Evolutionary conservation across 2,797 vertebrate genomes (phyloP).

Genomic region (Xenops minutus): DNA sequence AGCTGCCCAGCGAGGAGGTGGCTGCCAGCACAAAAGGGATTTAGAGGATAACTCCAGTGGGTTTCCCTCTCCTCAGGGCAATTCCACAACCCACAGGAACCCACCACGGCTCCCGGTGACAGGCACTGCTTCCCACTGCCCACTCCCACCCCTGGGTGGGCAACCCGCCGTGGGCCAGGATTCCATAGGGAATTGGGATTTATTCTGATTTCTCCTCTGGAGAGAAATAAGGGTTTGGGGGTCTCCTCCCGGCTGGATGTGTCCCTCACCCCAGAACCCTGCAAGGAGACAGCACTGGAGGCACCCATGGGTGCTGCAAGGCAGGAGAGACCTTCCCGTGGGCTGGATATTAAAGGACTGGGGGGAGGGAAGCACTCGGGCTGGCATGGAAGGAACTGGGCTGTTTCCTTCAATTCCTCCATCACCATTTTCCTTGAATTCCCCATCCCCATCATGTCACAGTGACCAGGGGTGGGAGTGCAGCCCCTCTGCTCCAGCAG

Average conservation of each 20-base stretch:
- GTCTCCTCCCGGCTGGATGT: not conserved
- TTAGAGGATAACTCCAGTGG: not conserved
- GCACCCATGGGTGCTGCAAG: not conserved
- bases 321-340: not conserved
- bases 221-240: not conserved
- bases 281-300: not conserved
- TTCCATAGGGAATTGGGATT: not conserved
- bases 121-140: accelerated
- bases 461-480: accelerated
- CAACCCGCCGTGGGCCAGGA: accelerated
- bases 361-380: not conserved
- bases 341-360: accelerated
- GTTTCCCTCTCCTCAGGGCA: not conserved
- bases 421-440: too few relatives aligned
- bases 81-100: not conserved
- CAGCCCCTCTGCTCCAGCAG: not conserved
- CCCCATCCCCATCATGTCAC: not conserved
- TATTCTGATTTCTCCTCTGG: not conserved
- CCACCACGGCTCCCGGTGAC: not conserved
- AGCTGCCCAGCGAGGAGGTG: not conserved
- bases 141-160: accelerated
- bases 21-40: not conserved
- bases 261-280: not conserved
- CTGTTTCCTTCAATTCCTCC: too few relatives aligned
- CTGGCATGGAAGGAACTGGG: accelerated